Conservation (phyloP, 2,797 vertebrate species). For the Silurus lanzhouensis region DNA sequence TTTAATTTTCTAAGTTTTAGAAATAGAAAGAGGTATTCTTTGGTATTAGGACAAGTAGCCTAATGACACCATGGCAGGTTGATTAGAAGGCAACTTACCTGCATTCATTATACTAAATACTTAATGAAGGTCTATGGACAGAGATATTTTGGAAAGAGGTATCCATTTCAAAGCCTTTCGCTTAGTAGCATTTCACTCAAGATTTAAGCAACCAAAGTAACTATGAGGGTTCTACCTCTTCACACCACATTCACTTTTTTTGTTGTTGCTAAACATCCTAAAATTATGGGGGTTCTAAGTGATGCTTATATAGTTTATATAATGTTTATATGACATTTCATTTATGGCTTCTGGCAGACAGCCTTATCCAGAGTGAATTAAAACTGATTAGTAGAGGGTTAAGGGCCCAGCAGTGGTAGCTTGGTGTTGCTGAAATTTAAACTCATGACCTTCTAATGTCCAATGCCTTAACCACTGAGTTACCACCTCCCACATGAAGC, state of each 20-base stretch:
- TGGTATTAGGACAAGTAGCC: neutral
- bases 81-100: neutral
- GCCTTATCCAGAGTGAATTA: too few relatives aligned
- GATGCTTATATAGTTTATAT: neutral
- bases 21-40: neutral
- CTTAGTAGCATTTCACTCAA: neutral
- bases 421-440: too few relatives aligned
- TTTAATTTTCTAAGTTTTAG: neutral
- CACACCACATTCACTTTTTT: neutral
- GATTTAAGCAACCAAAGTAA: neutral
- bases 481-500: neutral
- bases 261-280: neutral
- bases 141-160: neutral
- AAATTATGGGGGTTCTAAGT: neutral
- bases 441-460: too few relatives aligned
- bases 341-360: too few relatives aligned
- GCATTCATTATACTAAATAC: neutral
- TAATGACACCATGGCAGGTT: neutral
- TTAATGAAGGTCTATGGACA: neutral
- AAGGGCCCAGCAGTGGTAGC: too few relatives aligned
- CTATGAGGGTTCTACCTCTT: neutral
- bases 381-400: too few relatives aligned
- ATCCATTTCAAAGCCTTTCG: neutral
- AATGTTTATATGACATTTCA: too few relatives aligned
- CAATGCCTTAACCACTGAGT: too few relatives aligned